phyloP scores from a whole-genome alignment of 35 echinoderm and acorn worm species.

The Lytechinus pictus region DNA sequence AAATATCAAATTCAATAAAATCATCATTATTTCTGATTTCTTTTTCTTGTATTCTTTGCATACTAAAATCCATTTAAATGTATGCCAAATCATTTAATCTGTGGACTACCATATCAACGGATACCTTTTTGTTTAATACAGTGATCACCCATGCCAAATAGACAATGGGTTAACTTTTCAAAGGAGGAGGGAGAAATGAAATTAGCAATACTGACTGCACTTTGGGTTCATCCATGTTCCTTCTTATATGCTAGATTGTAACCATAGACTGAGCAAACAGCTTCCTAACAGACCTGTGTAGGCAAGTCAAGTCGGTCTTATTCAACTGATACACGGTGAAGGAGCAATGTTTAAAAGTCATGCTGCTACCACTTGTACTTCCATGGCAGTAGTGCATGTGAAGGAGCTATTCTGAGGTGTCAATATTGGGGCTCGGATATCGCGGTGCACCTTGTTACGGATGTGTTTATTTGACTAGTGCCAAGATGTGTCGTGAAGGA shows the following conservation, averaged over 20 bases:
- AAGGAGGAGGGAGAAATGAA: not conserved
- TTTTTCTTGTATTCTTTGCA: no score
- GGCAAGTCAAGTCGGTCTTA: not conserved
- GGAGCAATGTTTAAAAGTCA: not conserved
- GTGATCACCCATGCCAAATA: no score
- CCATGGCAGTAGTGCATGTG: not conserved
- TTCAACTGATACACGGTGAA: not conserved
- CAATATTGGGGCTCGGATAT: not conserved
- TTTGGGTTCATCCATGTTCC: not conserved
- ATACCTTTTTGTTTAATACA: no score
- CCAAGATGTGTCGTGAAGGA: not conserved
- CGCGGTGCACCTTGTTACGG: not conserved
- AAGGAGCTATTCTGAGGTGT: not conserved
- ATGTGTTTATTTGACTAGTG: not conserved
- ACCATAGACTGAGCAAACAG: not conserved
- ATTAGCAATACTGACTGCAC: not conserved
- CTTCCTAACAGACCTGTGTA: not conserved
- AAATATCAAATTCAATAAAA: no score
- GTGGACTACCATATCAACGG: no score
- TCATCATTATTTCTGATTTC: no score
- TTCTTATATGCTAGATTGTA: not conserved
- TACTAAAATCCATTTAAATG: no score
- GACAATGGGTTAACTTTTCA: no score
- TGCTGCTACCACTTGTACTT: constrained; percentile 17
- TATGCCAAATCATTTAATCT: no score